Conservation (phyloP, 64 coral and sea anemone species). For the Catalaphyllia jardinei region DNA sequence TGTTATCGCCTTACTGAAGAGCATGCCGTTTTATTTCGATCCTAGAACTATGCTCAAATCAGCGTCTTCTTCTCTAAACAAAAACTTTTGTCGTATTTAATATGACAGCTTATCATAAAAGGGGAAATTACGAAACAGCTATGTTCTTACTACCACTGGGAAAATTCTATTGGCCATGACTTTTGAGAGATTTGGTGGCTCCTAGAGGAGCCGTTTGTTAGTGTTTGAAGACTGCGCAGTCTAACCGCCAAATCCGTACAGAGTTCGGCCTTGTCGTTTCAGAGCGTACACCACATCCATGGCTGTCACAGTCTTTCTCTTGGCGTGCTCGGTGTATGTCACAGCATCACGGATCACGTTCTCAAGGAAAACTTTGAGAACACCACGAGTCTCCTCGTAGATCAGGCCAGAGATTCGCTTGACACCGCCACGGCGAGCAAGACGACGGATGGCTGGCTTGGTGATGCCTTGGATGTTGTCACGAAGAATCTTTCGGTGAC, state of each 20-base stretch:
- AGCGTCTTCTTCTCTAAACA: too few species aligned
- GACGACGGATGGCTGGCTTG: conserved; percentile 83
- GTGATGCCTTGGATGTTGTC: conserved; percentile 84
- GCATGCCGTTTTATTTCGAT: too few species aligned
- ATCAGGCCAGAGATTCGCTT: conserved; percentile 85
- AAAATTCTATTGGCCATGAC: neutral
- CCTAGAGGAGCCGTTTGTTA: neutral
- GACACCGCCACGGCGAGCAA: conserved; percentile 85
- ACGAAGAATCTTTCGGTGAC: conserved; percentile 81
- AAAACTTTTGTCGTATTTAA: conserved; percentile 50
- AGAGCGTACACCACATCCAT: conserved; percentile 63
- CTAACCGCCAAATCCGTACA: conserved; percentile 43
- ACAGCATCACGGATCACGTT: conserved; percentile 67
- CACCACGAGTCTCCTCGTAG: conserved; percentile 74
- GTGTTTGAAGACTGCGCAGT: neutral
- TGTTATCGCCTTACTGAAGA: too few species aligned
- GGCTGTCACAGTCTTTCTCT: conserved; percentile 62
- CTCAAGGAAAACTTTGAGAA: conserved; percentile 56
- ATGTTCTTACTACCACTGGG: too few species aligned
- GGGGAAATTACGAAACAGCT: too few species aligned
- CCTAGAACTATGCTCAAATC: too few species aligned
- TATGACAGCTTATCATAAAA: neutral
- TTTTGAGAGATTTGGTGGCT: conserved; percentile 5
- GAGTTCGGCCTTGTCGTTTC: conserved; percentile 56
- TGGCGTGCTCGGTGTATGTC: conserved; percentile 62